Evolutionary conservation across 2,888 invertebrate species (phyloP).

Genomic region (Pristionchus entomophagus): DNA sequence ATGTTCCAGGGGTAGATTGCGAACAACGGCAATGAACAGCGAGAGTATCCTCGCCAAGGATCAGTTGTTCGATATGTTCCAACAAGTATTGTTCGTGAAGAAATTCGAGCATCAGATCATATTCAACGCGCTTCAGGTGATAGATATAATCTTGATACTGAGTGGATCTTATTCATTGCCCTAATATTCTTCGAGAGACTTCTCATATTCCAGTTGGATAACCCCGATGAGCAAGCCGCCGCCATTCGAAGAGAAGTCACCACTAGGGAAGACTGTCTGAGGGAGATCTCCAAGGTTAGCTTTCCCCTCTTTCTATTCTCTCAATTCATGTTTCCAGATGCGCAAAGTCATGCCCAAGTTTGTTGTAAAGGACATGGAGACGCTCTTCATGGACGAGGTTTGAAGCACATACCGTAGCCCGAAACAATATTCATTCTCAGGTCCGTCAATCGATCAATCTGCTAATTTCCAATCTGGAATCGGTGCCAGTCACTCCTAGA

Average conservation of each 20-base stretch:
- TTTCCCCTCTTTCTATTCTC: neutral
- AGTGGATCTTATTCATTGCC: neutral
- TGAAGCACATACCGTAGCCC: neutral
- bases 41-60: conserved; percentile 90
- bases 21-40: conserved; percentile 62
- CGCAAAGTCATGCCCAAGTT: conserved; percentile 98
- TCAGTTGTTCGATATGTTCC: conserved; percentile 99
- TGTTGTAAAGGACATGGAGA: conserved; percentile 99
- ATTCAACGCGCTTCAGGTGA: conserved; percentile 95
- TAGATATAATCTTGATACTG: no score
- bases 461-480: conserved; percentile 98
- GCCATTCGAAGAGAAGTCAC: conserved; percentile 98
- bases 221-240: conserved; percentile 99
- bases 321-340: conserved; percentile 82
- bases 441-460: conserved; percentile 96
- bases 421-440: neutral
- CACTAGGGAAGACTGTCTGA: conserved; percentile 94
- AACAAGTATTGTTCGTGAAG: conserved; percentile 97
- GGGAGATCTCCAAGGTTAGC: conserved; percentile 93
- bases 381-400: conserved; percentile 94
- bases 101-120: conserved; percentile 99
- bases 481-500: conserved; percentile 93
- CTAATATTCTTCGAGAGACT: neutral
- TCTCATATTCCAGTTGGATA: conserved; percentile 86
- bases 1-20: conserved; percentile 55